Conservation (phyloP, 2,797 vertebrate species). For the Anabas testudineus region DNA sequence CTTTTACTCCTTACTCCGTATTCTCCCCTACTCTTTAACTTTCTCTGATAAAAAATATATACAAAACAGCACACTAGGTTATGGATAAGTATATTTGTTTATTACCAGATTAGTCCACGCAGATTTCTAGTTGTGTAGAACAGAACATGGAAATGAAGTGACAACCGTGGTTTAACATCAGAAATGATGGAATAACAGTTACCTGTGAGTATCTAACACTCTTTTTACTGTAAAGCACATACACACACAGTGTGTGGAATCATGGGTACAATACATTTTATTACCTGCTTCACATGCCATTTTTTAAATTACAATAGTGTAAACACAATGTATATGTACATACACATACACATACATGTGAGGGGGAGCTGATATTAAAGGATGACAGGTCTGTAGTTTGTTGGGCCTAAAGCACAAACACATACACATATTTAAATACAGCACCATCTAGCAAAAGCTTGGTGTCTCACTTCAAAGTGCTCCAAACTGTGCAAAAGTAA, state of each 20-base stretch:
- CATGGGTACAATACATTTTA: slow-evolving; percentile 63
- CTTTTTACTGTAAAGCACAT: slow-evolving; percentile 34
- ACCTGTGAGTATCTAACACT: slow-evolving; percentile 26
- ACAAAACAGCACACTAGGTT: neutral
- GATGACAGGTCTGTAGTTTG: slow-evolving; percentile 9
- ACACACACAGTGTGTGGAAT: slow-evolving; percentile 70
- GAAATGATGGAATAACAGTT: slow-evolving; percentile 32
- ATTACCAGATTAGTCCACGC: slow-evolving; percentile 66
- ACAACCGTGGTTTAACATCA: slow-evolving; percentile 33
- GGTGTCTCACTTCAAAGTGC: slow-evolving; percentile 45
- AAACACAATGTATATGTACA: slow-evolving; percentile 42
- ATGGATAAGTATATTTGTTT: slow-evolving; percentile 46
- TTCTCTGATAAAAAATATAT: neutral
- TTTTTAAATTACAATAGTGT: slow-evolving; percentile 39
- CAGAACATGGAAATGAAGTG: slow-evolving; percentile 33
- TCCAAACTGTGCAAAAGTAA: slow-evolving; percentile 54
- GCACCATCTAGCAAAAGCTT: slow-evolving; percentile 47
- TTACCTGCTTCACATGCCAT: slow-evolving; percentile 39
- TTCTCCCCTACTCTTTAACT: too few species aligned
- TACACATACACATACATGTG: slow-evolving; percentile 24
- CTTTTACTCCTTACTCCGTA: too few species aligned
- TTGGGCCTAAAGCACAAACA: slow-evolving; percentile 30
- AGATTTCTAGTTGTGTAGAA: slow-evolving; percentile 52
- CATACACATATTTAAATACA: slow-evolving; percentile 37
- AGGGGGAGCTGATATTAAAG: slow-evolving; percentile 18